A percentile compares a stretch with the other conserved stretches of the same genome.
Evolutionary conservation across 2,113 vertebrate species (phyloP).

Genomic region (Planiliza haematocheilus): DNA sequence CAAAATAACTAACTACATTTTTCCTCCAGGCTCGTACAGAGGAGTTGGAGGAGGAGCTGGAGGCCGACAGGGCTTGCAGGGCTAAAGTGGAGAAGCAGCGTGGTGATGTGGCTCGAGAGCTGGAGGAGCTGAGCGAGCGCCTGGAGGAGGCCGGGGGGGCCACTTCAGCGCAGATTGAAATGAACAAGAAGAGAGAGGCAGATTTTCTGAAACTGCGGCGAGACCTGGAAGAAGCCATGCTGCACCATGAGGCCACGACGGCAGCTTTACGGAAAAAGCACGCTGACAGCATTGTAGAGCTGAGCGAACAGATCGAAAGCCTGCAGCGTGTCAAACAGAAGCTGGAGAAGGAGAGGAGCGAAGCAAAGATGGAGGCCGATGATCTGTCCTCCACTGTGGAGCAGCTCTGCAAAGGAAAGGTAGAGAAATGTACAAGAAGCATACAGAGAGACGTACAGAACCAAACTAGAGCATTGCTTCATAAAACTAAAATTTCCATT

Average conservation of each 20-base stretch:
- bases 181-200: constrained; percentile 90
- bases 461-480: neutral
- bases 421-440: constrained; percentile 52
- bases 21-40: constrained; percentile 87
- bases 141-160: constrained; percentile 91
- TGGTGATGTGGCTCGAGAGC: constrained; percentile 88
- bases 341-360: constrained; percentile 92
- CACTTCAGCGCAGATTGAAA: constrained; percentile 87
- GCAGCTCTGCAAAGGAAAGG: constrained; percentile 90
- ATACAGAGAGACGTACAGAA: no score
- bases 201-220: constrained; percentile 89
- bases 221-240: constrained; percentile 90
- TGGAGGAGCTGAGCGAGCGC: constrained; percentile 92
- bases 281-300: constrained; percentile 86
- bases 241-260: constrained; percentile 88
- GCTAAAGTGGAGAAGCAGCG: constrained; percentile 94
- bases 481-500: neutral
- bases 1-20: neutral
- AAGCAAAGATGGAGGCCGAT: constrained; percentile 92
- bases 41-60: constrained; percentile 94
- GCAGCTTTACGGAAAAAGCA: constrained; percentile 90
- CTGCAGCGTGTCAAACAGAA: constrained; percentile 93
- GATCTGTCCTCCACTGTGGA: constrained; percentile 90
- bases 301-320: constrained; percentile 92
- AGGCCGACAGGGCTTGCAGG: constrained; percentile 87